Base-by-base conservation (phyloP, 1,140 invertebrate genomes). In the Bombus soroeensis region DNA sequence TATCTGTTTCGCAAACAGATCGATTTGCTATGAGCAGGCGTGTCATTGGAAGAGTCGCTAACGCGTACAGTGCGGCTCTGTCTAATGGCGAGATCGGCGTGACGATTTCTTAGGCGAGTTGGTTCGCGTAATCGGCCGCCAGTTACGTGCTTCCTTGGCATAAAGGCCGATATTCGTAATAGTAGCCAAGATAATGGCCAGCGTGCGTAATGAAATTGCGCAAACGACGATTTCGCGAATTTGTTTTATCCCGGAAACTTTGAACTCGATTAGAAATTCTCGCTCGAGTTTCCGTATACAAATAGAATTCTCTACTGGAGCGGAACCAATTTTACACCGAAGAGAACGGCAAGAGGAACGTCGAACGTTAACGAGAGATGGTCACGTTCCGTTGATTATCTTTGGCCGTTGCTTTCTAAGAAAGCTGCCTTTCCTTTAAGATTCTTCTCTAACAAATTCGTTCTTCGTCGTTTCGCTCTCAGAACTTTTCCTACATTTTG, bases 381-480 rank as follows among this genome's bases (percentile, higher is more conserved):
- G 81, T 83, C 73, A 83, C 81, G 81, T 70, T 57, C 47, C 15
- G 39, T 28, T 28, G 62, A 77, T 74, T 57, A 25, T 64, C 39
- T 57, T 62, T n/a, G 25, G 6, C 8, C 53, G 2, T 32, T 4
- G 71, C 74, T 83, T 83, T 83, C 81, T 83, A 78, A 32, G n/a
- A 82, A 75, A 81, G 28, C 25, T n/a, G 3, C 43, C 28, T 32
- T 41, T 68, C 34, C 13, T 28, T 37, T 9, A 32, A 3, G 32
- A 8, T 2, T 15, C 34, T 37, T 12, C 8, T 32, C 43, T 2
- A 12, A 37, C 15, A 2, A 9, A 34, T 13, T n/a, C n/a, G 1
- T 6, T n/a, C 12, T 18, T n/a, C 25, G 37, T 0, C 6, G 25
- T 8, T n/a, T 3, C 0, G 5, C 43, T 47, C 15, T 47, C 43